A percentile compares a stretch with the other conserved stretches of the same genome.
Conservation (phyloP, 2,113 vertebrate genomes). For the Agelaius phoeniceus region DNA sequence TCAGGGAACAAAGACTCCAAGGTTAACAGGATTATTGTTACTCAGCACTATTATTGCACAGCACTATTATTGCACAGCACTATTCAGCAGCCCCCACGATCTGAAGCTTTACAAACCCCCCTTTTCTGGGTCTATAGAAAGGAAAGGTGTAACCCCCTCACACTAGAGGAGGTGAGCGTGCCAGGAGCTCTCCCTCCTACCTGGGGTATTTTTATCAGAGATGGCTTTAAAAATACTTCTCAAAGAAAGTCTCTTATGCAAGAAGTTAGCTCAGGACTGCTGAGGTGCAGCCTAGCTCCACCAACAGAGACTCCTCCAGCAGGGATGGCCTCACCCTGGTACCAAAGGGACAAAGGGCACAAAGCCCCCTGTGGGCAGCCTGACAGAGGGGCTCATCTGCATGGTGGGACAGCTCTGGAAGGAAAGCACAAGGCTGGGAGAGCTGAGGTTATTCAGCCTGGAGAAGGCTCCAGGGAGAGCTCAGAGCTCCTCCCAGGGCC, state of each 20-base stretch:
- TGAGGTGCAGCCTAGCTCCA: background rate
- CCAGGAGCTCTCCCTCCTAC: slow-evolving; percentile 28
- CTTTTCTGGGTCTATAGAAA: slow-evolving; percentile 37
- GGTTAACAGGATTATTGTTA: background rate
- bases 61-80: background rate
- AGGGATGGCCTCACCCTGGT: background rate
- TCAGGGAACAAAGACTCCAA: background rate
- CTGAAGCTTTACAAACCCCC: background rate
- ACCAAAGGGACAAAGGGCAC: background rate
- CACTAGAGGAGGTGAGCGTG: slow-evolving; percentile 2
- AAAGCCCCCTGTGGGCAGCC: background rate
- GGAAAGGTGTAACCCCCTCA: slow-evolving; percentile 3
- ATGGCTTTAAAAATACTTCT: slow-evolving; percentile 40
- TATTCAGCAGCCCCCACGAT: slow-evolving; percentile 10
- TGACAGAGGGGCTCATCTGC: background rate
- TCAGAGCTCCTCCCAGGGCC: background rate
- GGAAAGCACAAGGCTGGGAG: background rate
- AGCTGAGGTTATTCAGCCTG: background rate
- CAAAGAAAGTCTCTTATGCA: slow-evolving; percentile 37
- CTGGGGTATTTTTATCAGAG: slow-evolving; percentile 45
- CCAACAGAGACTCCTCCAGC: background rate
- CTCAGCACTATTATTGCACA: no score
- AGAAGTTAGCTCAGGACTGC: slow-evolving; percentile 7
- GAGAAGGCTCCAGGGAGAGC: background rate
- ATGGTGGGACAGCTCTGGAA: background rate